phyloP scores from a whole-genome alignment of 2,888 invertebrate genomes.

The Tenthredo mesomela region DNA sequence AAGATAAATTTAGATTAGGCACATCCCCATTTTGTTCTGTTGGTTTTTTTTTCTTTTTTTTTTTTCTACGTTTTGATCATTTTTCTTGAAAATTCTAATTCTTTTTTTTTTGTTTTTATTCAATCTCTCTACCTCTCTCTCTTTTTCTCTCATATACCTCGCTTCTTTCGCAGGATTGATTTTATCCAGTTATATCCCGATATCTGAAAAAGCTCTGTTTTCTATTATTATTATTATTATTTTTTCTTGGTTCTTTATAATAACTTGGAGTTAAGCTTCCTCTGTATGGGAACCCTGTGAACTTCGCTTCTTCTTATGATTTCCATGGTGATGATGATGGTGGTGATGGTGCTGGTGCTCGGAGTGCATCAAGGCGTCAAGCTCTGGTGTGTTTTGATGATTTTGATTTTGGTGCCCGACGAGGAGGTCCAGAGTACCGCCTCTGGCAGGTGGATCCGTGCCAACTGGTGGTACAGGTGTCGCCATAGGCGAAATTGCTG shows the following conservation, averaged over 20 bases:
- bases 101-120: constrained; percentile 4
- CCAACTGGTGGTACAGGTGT: constrained; percentile 70
- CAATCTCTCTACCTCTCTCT: constrained; percentile 7
- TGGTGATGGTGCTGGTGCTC: constrained; percentile 67
- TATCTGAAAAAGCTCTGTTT: constrained; percentile 15
- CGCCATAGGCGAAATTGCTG: constrained; percentile 71
- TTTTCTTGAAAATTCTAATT: constrained; percentile 50
- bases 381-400: constrained; percentile 72
- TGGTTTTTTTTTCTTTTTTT: background rate
- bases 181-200: constrained; percentile 44
- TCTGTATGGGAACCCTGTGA: constrained; percentile 73
- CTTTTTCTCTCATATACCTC: background rate
- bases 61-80: background rate
- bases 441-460: constrained; percentile 63
- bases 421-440: constrained; percentile 70
- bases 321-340: constrained; percentile 69
- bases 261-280: constrained; percentile 68
- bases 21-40: constrained; percentile 41
- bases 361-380: constrained; percentile 70
- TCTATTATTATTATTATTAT: constrained; percentile 21
- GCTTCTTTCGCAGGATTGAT: constrained; percentile 22
- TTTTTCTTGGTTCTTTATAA: constrained; percentile 43
- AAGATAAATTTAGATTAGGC: constrained; percentile 38
- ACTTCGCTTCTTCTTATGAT: constrained; percentile 74
- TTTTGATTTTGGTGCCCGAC: constrained; percentile 71